Conservation (phyloP, 2,113 vertebrate species). For the Drymodes brunneopygia region DNA sequence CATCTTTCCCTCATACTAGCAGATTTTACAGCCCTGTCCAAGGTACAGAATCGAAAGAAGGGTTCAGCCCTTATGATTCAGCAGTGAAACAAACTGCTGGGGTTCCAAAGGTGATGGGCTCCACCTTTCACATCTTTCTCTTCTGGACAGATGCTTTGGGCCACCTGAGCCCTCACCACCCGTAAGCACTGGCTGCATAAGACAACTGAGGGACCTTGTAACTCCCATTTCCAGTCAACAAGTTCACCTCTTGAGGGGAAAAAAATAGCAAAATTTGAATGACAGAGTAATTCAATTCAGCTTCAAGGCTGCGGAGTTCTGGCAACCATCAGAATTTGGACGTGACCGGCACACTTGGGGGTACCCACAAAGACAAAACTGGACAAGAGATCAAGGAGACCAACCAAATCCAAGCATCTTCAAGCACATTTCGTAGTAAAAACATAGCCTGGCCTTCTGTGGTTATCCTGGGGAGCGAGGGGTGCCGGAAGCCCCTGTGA, state of each 20-base stretch:
- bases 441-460: background rate
- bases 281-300: background rate
- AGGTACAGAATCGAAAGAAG: background rate
- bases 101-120: background rate
- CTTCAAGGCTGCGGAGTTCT: background rate
- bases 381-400: rapidly evolving
- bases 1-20: background rate
- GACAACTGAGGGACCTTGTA: background rate
- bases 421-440: rapidly evolving
- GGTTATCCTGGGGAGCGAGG: background rate
- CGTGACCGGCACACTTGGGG: rapidly evolving
- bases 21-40: background rate
- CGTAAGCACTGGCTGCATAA: background rate
- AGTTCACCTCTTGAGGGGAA: background rate
- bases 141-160: background rate
- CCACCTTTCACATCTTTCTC: background rate
- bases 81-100: background rate
- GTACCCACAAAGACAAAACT: background rate
- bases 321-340: background rate
- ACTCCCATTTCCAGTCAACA: background rate
- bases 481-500: background rate
- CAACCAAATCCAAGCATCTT: rapidly evolving
- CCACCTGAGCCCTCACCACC: background rate
- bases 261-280: background rate
- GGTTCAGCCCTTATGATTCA: background rate